Conservation (phyloP, 2,113 vertebrate genomes). For the Phalacrocorax carbo region DNA sequence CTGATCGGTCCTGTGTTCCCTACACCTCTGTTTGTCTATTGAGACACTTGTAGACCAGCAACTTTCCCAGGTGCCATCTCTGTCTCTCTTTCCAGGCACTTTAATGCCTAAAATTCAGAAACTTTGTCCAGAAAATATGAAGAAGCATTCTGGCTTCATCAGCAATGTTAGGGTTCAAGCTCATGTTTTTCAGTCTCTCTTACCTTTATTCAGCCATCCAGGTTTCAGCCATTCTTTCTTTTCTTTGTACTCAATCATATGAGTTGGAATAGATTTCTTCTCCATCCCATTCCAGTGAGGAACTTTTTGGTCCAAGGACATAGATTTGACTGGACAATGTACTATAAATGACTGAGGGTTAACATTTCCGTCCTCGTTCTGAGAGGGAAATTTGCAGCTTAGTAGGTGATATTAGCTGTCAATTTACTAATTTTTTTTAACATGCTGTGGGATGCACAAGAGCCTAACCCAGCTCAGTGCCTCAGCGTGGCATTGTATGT, state of each 20-base stretch:
- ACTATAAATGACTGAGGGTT: not conserved
- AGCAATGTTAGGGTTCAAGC: not conserved
- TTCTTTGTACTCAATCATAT: not conserved
- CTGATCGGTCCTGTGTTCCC: not conserved
- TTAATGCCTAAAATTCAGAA: not conserved
- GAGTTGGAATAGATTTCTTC: not conserved
- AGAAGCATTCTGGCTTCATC: not conserved
- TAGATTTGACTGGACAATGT: not conserved
- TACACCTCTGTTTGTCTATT: not conserved
- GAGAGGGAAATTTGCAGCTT: not conserved
- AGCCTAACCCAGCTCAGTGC: not conserved
- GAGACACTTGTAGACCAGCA: not conserved
- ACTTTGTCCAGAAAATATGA: not conserved
- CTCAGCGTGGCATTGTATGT: not conserved
- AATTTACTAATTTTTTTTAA: not conserved
- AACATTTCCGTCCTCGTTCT: not conserved
- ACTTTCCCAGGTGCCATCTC: not conserved
- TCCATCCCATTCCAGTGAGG: not conserved
- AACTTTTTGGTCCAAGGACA: not conserved
- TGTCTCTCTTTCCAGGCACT: not conserved
- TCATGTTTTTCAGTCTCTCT: not conserved
- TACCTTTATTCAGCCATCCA: not conserved
- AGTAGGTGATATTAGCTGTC: not conserved
- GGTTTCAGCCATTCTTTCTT: not conserved
- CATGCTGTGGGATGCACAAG: not conserved